phyloP scores from a whole-genome alignment of 2,888 invertebrate species.

The Mylabris sibirica region DNA sequence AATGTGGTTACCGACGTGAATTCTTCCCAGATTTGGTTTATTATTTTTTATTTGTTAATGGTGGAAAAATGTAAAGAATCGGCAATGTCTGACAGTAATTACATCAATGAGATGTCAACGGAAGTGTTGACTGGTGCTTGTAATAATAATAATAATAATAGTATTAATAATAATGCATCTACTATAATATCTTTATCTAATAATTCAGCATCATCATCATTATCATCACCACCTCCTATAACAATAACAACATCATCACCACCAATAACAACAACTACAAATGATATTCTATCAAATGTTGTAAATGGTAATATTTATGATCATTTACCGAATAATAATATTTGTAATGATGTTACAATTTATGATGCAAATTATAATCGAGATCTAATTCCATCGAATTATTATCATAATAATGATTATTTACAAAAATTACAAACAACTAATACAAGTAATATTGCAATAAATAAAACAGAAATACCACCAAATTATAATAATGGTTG shows the following conservation, averaged over 20 bases:
- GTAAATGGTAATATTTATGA: slow-evolving; percentile 42
- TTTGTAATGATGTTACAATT: slow-evolving; percentile 44
- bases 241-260: slow-evolving; percentile 30
- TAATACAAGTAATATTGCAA: slow-evolving; percentile 16
- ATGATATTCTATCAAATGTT: slow-evolving; percentile 20
- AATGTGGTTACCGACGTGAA: slow-evolving; percentile 6
- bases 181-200: slow-evolving; percentile 9
- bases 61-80: slow-evolving; percentile 28
- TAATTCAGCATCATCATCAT: slow-evolving; percentile 44
- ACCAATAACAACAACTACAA: neutral
- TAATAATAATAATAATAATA: neutral
- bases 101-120: slow-evolving; percentile 29
- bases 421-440: slow-evolving; percentile 32
- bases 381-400: neutral
- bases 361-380: neutral
- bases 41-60: neutral
- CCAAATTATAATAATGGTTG: slow-evolving; percentile 49
- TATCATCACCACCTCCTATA: slow-evolving; percentile 23
- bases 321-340: slow-evolving; percentile 57
- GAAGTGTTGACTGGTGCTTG: slow-evolving; percentile 25
- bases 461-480: slow-evolving; percentile 20
- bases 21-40: neutral
- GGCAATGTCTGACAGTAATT: slow-evolving; percentile 34
- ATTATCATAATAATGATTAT: neutral
- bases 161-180: neutral